Percentiles rank a stretch among this genome's conserved stretches.
Evolutionary conservation across 2,888 invertebrate genomes (phyloP).

Genomic region (Nephrotoma appendiculata): DNA sequence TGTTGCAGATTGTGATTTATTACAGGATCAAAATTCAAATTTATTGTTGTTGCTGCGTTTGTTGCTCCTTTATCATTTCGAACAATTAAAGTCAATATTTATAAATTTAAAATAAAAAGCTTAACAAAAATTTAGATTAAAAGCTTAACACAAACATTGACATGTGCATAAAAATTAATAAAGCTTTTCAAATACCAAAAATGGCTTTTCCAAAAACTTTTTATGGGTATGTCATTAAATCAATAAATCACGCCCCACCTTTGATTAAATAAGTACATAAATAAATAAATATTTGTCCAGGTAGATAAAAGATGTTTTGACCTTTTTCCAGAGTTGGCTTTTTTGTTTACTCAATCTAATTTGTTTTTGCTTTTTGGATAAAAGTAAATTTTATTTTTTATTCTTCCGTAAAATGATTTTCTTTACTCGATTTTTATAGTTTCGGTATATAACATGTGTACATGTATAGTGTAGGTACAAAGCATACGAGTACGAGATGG

Average conservation of each 20-base stretch:
- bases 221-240: neutral
- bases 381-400: neutral
- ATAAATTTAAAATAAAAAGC: too few relatives aligned
- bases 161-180: neutral
- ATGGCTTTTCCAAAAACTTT: neutral
- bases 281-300: neutral
- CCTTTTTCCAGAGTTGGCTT: neutral
- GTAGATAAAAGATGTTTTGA: neutral
- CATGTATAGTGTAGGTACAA: too few relatives aligned
- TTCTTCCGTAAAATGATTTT: neutral
- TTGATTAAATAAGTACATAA: neutral
- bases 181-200: neutral
- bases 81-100: neutral
- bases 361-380: neutral
- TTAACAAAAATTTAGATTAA: neutral
- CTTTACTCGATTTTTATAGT: neutral
- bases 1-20: neutral
- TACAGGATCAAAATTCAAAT: neutral
- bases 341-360: neutral
- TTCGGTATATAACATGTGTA: neutral
- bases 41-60: neutral
- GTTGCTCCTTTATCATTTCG: neutral
- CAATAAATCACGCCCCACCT: neutral
- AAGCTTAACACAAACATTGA: neutral
- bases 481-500: neutral